Conservation (phyloP, 2,888 invertebrate species). For the Disparrhopalites patrizii region DNA sequence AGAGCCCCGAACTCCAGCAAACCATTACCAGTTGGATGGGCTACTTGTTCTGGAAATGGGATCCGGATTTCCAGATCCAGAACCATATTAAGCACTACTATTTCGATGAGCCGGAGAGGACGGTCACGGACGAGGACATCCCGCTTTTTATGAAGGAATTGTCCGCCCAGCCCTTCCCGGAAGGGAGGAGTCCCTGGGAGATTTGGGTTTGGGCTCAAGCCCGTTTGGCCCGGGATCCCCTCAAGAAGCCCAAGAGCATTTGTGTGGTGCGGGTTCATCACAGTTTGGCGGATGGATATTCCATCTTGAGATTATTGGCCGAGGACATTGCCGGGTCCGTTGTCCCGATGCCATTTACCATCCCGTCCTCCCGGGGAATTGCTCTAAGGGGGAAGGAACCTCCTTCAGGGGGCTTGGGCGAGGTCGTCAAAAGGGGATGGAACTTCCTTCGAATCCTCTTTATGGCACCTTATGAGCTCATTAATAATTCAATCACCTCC, state of each 20-base stretch:
- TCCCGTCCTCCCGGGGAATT: background rate
- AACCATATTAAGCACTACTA: slow-evolving; percentile 22
- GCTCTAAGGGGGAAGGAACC: background rate
- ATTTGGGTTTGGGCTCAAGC: slow-evolving; percentile 23
- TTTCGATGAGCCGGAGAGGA: background rate
- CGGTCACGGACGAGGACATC: slow-evolving; percentile 18
- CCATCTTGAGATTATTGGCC: slow-evolving; percentile 19
- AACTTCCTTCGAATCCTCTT: background rate
- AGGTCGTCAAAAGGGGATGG: background rate
- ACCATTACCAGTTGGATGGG: slow-evolving; percentile 10
- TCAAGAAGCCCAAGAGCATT: slow-evolving; percentile 4
- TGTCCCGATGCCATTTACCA: background rate
- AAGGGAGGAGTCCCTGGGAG: slow-evolving; percentile 25
- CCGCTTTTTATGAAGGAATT: slow-evolving; percentile 17
- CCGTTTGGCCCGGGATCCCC: slow-evolving; percentile 2
- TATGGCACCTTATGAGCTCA: slow-evolving; percentile 14
- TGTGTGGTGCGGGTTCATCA: slow-evolving; percentile 19
- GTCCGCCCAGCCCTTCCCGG: background rate
- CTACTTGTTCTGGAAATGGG: slow-evolving; percentile 25
- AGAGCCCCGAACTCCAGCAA: slow-evolving; percentile 25
- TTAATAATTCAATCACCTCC: slow-evolving; percentile 15
- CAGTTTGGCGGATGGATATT: slow-evolving; percentile 24
- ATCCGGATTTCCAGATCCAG: slow-evolving; percentile 21
- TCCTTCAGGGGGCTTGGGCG: background rate
- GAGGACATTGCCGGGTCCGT: slow-evolving; percentile 13